Base-by-base conservation (phyloP, 1,140 invertebrate species). In the Meloidogyne floridensis region DNA sequence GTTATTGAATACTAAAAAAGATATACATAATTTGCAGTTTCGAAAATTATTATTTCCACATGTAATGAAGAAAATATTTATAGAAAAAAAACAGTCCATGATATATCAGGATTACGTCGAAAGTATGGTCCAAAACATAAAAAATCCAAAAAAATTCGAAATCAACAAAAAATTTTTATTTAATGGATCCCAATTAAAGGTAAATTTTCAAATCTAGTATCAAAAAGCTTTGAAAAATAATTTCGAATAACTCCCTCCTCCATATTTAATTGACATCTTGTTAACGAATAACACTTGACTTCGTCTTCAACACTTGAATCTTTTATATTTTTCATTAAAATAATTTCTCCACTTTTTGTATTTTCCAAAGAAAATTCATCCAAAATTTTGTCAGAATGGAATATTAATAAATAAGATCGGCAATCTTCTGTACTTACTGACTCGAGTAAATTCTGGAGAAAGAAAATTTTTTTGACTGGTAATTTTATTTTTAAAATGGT, bases 351-450 rank as follows among this genome's bases (percentile, higher is more conserved):
- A 53, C 72, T 73, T 53, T 53, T 13, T 15, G 13, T n/a, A n/a
- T 73, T 73, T 53, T 73, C 72, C 72, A 73, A 15, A n/a, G 2
- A 47, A 53, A 73, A 53, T 73, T 73, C 72, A 73, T n/a, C 5
- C 2, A 73, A n/a, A 43, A 5, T 13, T 13, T 15, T 73, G 4
- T 13, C 0, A 3, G 72, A 73, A 32, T 32, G 32, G 1, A 32
- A 32, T 32, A 32, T 32, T 32, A 13, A 73, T 53, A 73, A n/a
- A 73, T 11, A 13, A 15, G 42, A 53, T 73, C n/a, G 13, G 13
- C 13, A 43, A 32, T 32, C 32, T 1, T 32, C 2, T 32, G 72
- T 15, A 15, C 10, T 73, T 73, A 18, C 72, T 13, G 72, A 43
- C 5, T 73, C 11, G 13, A 73, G 72, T 6, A 73, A 73, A 73